Percentiles rank a stretch among this genome's conserved stretches.
phyloP scores from a whole-genome alignment of 2,888 invertebrate species.

The Acanthococcus lagerstroemiae region DNA sequence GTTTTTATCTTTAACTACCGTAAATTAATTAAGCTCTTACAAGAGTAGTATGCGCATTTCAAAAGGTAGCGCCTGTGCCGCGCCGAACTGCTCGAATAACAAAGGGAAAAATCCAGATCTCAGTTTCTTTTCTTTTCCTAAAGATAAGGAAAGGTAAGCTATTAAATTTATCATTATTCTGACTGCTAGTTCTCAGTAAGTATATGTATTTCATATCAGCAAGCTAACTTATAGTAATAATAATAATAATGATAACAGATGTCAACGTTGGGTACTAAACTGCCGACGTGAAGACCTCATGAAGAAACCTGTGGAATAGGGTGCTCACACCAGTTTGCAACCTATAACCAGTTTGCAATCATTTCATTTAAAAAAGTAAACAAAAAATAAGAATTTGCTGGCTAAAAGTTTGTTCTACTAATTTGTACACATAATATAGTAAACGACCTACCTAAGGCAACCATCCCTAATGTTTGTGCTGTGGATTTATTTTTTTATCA shows the following conservation, averaged over 20 bases:
- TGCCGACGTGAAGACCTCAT: not conserved
- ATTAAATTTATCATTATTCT: not conserved
- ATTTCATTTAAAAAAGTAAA: no score
- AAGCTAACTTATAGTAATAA: not conserved
- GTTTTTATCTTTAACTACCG: not conserved
- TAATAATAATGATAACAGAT: not conserved
- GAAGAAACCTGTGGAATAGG: not conserved
- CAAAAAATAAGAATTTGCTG: no score
- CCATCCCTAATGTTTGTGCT: no score
- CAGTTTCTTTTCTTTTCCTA: not conserved
- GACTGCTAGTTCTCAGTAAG: not conserved
- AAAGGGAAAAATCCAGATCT: not conserved
- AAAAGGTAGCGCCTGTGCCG: not conserved
- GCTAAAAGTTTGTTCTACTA: no score
- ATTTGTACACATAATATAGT: no score
- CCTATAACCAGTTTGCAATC: no score
- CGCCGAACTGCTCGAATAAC: not conserved
- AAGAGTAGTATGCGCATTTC: not conserved
- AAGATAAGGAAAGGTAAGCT: not conserved
- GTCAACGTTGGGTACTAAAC: not conserved
- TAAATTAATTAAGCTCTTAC: not conserved
- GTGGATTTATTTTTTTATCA: no score
- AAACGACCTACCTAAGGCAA: no score
- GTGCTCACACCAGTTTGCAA: no score
- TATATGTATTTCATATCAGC: not conserved